A percentile compares a stretch with the other conserved stretches of the same genome.
phyloP scores from a whole-genome alignment of 2,888 invertebrate species.

The Plebejus melissa region DNA sequence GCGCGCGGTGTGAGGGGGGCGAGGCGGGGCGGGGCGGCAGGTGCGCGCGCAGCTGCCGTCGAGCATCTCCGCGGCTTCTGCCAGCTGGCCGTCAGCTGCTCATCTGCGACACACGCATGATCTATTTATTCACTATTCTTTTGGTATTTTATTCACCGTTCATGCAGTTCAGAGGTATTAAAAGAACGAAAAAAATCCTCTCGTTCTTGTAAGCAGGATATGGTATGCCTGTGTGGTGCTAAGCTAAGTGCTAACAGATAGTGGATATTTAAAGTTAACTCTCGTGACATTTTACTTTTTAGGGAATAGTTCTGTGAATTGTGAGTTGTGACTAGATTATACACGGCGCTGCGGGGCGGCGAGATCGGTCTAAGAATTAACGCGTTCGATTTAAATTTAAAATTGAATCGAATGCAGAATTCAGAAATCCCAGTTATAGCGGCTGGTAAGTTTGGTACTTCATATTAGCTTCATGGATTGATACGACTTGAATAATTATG shows the following conservation, averaged over 20 bases:
- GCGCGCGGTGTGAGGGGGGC: neutral
- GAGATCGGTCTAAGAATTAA: no score
- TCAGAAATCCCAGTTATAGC: no score
- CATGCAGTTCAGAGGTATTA: neutral
- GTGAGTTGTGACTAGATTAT: no score
- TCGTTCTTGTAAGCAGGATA: neutral
- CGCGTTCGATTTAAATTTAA: no score
- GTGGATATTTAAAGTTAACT: no score
- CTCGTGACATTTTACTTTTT: no score
- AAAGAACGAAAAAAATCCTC: neutral
- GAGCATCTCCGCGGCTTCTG: conserved; percentile 16
- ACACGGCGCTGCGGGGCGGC: no score
- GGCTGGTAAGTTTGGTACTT: no score
- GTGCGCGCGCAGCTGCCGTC: conserved; percentile 41
- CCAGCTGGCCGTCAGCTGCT: conserved; percentile 17
- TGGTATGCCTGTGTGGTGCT: neutral
- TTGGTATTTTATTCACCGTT: neutral
- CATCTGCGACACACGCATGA: neutral
- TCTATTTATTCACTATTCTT: neutral
- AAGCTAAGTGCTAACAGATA: neutral
- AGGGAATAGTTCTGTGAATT: no score
- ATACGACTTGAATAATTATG: no score
- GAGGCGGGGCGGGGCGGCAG: conserved; percentile 28
- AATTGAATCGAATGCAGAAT: no score
- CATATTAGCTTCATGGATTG: no score